Base-by-base conservation (phyloP, 2,888 invertebrate genomes). In the Hoplodrina ambigua region DNA sequence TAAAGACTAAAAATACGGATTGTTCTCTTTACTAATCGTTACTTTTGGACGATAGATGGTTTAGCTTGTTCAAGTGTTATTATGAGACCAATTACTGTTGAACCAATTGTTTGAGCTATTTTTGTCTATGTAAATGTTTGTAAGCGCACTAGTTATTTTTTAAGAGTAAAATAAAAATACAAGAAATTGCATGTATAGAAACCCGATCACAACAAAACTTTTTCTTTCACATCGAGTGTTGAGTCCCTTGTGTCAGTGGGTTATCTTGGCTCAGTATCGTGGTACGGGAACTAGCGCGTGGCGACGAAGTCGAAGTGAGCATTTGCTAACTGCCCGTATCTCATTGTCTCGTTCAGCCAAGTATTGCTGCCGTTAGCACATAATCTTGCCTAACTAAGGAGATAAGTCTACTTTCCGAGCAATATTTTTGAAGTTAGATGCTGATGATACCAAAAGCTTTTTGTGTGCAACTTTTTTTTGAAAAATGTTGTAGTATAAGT, bases 211-310 rank as follows among this genome's bases (percentile, higher is more conserved):
- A 71, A 61, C 49, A 66, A n/a, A 65, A 75, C 78, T 83, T 85
- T 81, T 82, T 82, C 86, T 81, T 83, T 83, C 75, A 70, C 77
- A 81, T 54, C 19, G 19, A 61, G 50, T 72, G 72, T 71, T 60
- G 59, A 73, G 80, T 81, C 82, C 79, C 84, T 79, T 58, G 80
- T 81, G 83, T 84, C 81, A 85, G 86, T 91, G 86, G 91, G 90
- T 90, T 91, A 93, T 89, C 89, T 85, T n/a, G n/a, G 8, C 41
- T 46, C 5, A 73, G 78, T 78, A 86, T 88, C 85, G 75, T 72
- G 54, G 59, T 64, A 73, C 73, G 88, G 73, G 88, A 94, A 94
- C 88, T 91, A 93, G 94, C 88, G 94, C 94, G 88, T 94, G 91
- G 88, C 90, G 87, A 86, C 73, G 57, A 33, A 20, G 41, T 19